Conservation (phyloP, 2,797 vertebrate species). For the Mareca penelope region DNA sequence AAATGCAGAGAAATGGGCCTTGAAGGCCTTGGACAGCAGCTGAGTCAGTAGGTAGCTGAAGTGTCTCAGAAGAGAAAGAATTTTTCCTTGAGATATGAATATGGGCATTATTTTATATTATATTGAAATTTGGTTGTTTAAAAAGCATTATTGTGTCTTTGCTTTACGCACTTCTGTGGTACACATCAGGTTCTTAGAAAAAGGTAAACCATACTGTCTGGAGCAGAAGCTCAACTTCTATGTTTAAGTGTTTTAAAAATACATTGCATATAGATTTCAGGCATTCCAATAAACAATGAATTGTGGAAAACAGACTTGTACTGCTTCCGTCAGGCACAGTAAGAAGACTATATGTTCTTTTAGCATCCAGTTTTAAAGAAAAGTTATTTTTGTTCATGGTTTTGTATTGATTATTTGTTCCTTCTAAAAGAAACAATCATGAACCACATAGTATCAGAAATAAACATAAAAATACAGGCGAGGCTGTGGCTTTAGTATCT, state of each 20-base stretch:
- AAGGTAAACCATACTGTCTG: conserved; percentile 35
- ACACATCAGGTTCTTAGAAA: conserved; percentile 14
- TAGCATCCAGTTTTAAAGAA: conserved; percentile 72
- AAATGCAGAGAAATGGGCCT: not conserved
- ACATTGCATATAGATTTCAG: conserved; percentile 66
- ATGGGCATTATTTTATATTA: not conserved
- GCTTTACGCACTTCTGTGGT: conserved; percentile 18
- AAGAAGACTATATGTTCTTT: conserved; percentile 70
- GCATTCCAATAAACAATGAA: conserved; percentile 69
- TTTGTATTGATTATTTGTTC: conserved; percentile 76
- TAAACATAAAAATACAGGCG: conserved; percentile 32
- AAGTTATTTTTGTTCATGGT: conserved; percentile 77
- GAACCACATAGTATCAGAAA: conserved; percentile 75
- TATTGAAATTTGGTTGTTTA: not conserved
- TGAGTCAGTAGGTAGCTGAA: not conserved
- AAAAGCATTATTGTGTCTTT: not conserved
- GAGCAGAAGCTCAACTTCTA: conserved; percentile 58
- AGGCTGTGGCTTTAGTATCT: conserved; percentile 37
- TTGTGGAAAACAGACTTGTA: conserved; percentile 60
- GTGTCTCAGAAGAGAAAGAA: not conserved
- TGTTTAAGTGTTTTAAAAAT: conserved; percentile 70
- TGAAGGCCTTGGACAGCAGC: not conserved
- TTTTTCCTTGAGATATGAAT: not conserved
- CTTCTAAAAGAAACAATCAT: conserved; percentile 72
- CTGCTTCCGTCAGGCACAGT: conserved; percentile 49